Base-by-base conservation (phyloP, 2,888 invertebrate genomes). In the Drosophila testacea region DNA sequence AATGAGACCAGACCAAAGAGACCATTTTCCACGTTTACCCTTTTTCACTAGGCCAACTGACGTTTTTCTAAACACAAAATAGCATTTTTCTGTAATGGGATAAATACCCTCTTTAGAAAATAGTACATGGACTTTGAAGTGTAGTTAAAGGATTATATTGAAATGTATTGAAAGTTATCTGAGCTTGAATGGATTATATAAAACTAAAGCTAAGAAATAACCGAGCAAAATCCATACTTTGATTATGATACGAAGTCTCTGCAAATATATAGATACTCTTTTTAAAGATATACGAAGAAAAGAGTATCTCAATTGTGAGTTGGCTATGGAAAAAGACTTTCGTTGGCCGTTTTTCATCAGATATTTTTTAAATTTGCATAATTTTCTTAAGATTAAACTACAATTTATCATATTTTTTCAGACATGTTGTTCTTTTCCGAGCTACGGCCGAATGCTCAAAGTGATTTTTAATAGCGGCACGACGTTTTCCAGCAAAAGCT, bases 311-410 rank as follows among this genome's bases (percentile, higher is more conserved):
- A 22, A 22, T 22, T 28, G 30, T 10, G 27, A 2, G 13, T 7
- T 27, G 28, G 1, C 4, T 22, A 38, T 30, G 11, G 7, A 4
- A 7, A 39, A 30, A n/a, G 10, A 10, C 32, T 47, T 44, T n/a
- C 7, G 27, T 11, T 5, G 9, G 41, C 38, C 55, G 32, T 63
- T 65, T 72, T 55, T 66, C 65, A 51, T 61, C 62, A 65, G 59
- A 62, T 72, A 54, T 66, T 78, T 77, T 74, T 69, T 46, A 65
- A 27, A 88, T 85, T 85, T 88, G 81, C 85, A 85, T 85, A 88
- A 85, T 85, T 83, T 88, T 73, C 79, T 72, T 57, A 70, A 88
- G 85, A 85, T 85, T 85, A 85, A 85, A 88, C 78, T 85, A 85
- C 88, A 85, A 85, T 85, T 88, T 85, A 85, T 85, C 88, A 85